Evolutionary conservation across 1,140 invertebrate species (phyloP).

Genomic region (Trichonephila inaurata): DNA sequence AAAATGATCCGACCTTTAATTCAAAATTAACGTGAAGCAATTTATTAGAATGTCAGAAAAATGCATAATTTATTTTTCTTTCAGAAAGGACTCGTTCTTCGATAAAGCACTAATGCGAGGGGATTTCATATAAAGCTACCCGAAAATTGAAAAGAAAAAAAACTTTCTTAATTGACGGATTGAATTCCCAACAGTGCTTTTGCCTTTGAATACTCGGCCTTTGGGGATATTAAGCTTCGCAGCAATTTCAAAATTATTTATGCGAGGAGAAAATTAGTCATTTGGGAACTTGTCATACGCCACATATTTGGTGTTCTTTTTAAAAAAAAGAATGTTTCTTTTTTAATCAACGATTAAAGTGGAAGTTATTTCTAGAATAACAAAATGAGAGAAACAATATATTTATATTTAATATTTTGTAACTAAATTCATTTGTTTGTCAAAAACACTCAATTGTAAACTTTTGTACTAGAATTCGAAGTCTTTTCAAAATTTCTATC

Average conservation of each 20-base stretch:
- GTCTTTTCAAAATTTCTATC: too few relatives aligned
- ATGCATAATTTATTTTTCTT: conserved; percentile 13
- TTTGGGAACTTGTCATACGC: neutral
- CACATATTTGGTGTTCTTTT: neutral
- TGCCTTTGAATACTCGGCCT: neutral
- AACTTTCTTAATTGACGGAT: neutral
- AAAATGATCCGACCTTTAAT: conserved; percentile 10
- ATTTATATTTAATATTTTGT: too few relatives aligned
- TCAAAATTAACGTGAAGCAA: conserved; percentile 39
- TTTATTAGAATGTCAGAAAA: conserved; percentile 42
- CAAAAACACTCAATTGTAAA: too few relatives aligned
- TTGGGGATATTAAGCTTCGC: neutral
- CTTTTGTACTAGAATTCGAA: too few relatives aligned
- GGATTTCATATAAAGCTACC: neutral
- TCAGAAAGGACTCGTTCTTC: neutral
- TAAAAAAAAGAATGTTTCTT: neutral
- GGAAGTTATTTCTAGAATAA: neutral
- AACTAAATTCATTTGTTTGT: too few relatives aligned
- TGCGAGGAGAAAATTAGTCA: neutral
- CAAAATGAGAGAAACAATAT: too few relatives aligned
- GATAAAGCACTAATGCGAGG: neutral
- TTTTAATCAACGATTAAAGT: neutral
- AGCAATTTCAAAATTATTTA: conserved; percentile 8
- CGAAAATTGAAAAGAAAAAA: neutral
- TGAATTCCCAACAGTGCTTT: neutral